A percentile compares a stretch with the other conserved stretches of the same genome.
Evolutionary conservation across 1,140 invertebrate species (phyloP).

Genomic region (Drosophila leontia): DNA sequence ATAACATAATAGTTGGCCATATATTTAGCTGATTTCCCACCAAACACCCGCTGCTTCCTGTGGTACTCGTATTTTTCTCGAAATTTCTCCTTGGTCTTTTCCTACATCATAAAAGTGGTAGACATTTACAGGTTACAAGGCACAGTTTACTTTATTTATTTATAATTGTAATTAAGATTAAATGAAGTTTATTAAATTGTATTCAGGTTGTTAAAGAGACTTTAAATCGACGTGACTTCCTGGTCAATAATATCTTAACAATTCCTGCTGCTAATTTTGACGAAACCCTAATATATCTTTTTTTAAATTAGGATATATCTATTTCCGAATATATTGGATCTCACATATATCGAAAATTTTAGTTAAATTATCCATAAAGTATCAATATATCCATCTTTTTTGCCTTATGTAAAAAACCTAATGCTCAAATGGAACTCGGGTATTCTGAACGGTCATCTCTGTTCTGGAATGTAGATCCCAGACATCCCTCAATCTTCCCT

Average conservation of each 20-base stretch:
- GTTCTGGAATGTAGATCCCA: neutral
- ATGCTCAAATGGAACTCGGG: neutral
- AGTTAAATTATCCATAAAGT: too few species aligned
- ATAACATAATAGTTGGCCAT: constrained; percentile 83
- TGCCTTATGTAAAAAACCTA: neutral
- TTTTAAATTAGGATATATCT: too few species aligned
- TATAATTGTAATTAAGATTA: too few species aligned
- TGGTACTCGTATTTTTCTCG: constrained; percentile 50
- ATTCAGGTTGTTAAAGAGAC: neutral
- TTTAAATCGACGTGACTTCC: neutral
- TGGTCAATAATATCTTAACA: neutral
- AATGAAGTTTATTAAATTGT: neutral
- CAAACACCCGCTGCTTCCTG: constrained; percentile 8
- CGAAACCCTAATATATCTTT: too few species aligned
- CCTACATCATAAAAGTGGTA: neutral
- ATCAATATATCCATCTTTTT: too few species aligned
- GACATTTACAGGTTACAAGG: neutral
- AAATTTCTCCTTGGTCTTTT: constrained; percentile 41
- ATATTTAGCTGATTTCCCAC: constrained; percentile 67
- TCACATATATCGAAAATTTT: too few species aligned
- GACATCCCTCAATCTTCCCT: neutral
- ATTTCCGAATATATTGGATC: too few species aligned
- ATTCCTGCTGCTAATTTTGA: too few species aligned
- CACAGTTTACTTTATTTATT: neutral
- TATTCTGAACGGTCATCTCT: constrained; percentile 16